Percentiles rank a stretch among this genome's conserved stretches.
Conservation (phyloP, 2,797 vertebrate species). For the Cephalopachus bancanus region DNA sequence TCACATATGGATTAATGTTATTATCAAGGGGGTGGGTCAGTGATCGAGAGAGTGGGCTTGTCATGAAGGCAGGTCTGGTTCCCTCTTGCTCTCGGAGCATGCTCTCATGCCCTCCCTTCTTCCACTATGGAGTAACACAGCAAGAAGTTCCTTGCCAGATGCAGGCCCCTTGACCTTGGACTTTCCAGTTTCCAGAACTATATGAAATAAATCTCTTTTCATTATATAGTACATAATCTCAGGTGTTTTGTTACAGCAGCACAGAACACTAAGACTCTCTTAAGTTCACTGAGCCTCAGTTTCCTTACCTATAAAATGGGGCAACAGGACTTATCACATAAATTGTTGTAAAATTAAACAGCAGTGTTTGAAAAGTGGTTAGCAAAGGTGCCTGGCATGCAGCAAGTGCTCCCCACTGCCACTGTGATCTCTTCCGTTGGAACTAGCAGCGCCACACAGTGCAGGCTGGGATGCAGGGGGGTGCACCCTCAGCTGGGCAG, state of each 20-base stretch:
- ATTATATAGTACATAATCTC: neutral
- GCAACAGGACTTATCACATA: neutral
- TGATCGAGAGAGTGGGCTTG: neutral
- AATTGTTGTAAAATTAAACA: neutral
- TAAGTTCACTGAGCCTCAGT: neutral
- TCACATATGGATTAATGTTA: neutral
- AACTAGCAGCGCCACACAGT: neutral
- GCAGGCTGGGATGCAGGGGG: neutral
- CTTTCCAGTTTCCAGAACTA: neutral
- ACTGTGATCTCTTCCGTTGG: neutral
- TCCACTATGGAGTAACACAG: neutral
- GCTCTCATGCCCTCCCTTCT: neutral
- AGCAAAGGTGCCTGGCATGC: neutral
- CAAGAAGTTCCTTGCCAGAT: neutral
- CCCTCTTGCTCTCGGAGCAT: neutral
- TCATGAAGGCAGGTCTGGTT: neutral
- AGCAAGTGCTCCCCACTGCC: neutral
- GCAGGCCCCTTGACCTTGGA: neutral
- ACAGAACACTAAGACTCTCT: neutral
- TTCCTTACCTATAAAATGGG: slow-evolving; percentile 3
- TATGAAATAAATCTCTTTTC: neutral
- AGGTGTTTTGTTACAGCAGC: neutral
- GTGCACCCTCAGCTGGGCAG: neutral
- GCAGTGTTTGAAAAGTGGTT: neutral
- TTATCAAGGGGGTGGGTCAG: neutral